phyloP scores from a whole-genome alignment of 2,888 invertebrate genomes.

The Eupithecia subumbrata region DNA sequence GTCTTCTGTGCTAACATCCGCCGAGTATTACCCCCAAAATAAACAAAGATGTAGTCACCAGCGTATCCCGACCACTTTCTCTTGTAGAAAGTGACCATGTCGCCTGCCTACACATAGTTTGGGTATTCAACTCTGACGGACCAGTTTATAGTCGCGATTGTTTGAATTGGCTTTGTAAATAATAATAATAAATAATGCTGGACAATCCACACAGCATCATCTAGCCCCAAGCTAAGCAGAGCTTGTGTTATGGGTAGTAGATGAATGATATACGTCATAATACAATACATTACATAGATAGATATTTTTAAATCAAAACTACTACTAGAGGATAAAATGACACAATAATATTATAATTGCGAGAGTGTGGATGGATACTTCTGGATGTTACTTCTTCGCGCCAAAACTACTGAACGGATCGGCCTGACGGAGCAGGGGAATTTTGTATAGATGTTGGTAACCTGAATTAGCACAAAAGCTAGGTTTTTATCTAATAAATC shows the following conservation, averaged over 20 bases:
- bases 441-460: neutral
- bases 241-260: too few relatives aligned
- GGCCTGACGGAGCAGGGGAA: neutral
- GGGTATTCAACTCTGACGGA: conserved; percentile 49
- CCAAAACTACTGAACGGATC: neutral
- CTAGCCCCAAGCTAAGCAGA: too few relatives aligned
- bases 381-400: neutral
- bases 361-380: neutral
- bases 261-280: too few relatives aligned
- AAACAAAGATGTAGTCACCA: conserved; percentile 60
- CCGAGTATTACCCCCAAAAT: conserved; percentile 52
- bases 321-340: neutral
- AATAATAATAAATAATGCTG: too few relatives aligned
- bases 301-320: neutral
- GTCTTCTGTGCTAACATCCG: conserved; percentile 20
- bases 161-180: conserved; percentile 52
- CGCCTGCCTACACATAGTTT: conserved; percentile 54
- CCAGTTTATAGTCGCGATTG: conserved; percentile 49
- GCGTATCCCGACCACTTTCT: conserved; percentile 72
- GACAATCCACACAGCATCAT: too few relatives aligned
- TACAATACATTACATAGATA: too few relatives aligned
- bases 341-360: neutral
- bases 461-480: neutral
- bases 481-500: neutral
- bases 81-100: conserved; percentile 79